Evolutionary conservation across 2,113 vertebrate species (phyloP).

Genomic region (Cavia porcellus): DNA sequence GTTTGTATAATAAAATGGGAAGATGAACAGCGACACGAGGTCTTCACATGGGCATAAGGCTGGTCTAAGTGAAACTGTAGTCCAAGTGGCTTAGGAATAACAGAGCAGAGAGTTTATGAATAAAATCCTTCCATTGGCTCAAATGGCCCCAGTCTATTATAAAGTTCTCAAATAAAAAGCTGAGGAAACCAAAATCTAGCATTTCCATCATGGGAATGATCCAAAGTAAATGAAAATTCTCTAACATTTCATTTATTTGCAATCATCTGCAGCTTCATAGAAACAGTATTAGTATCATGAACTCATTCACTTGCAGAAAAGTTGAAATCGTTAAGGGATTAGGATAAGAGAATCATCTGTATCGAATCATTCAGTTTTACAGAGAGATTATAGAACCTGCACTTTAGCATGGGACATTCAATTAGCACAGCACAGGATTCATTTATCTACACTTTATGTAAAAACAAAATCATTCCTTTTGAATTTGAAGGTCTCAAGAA

Average conservation of each 20-base stretch:
- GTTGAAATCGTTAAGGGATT: constrained; percentile 44
- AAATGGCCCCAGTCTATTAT: not conserved
- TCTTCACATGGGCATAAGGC: not conserved
- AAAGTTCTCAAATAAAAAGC: not conserved
- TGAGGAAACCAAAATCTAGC: not conserved
- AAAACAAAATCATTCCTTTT: constrained; percentile 17
- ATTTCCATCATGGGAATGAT: not conserved
- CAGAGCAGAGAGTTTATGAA: not conserved
- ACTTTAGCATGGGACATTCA: constrained; percentile 3
- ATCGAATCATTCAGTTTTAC: constrained; percentile 32
- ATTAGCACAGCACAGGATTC: not conserved
- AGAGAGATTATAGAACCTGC: constrained; percentile 37
- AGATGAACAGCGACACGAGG: not conserved
- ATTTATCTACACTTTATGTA: not conserved
- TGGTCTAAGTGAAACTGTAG: not conserved
- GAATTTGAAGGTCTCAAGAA: constrained; percentile 48
- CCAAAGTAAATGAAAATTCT: not conserved
- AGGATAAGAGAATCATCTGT: not conserved
- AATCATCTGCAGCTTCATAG: not conserved
- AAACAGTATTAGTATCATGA: not conserved
- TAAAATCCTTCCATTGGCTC: not conserved
- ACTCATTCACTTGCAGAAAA: constrained; percentile 22
- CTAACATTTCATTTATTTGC: constrained; percentile 23
- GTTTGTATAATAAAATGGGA: not conserved
- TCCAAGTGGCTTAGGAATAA: not conserved